Percentiles rank a stretch among this genome's conserved stretches.
phyloP scores from a whole-genome alignment of 2,113 vertebrate genomes.

The Cromileptes altivelis region DNA sequence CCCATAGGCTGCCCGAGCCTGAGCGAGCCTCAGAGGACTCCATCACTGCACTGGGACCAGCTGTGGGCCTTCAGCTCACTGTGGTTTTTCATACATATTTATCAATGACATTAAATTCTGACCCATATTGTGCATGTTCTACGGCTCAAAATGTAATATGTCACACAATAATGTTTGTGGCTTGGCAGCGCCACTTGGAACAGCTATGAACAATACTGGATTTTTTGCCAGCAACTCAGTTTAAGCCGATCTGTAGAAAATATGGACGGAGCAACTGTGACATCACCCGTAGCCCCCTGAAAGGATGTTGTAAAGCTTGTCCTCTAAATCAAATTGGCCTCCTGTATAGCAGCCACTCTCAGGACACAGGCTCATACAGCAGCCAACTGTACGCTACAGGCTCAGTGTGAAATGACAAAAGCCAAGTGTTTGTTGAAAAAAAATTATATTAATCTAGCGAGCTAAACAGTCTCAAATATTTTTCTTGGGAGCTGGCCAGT shows the following conservation, averaged over 20 bases:
- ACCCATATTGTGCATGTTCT: not conserved
- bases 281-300: not conserved
- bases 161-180: not conserved
- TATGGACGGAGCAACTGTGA: not conserved
- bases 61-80: not conserved
- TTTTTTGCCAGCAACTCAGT: not conserved
- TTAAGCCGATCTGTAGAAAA: not conserved
- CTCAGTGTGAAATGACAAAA: not conserved
- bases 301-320: constrained; percentile 1
- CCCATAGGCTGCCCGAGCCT: constrained; percentile 18
- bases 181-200: not conserved
- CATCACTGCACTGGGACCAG: not conserved
- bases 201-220: not conserved
- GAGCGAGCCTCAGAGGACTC: constrained; percentile 12
- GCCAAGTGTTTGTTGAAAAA: not conserved
- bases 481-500: constrained; percentile 6
- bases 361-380: not conserved
- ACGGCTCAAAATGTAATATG: not conserved
- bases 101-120: constrained; percentile 18
- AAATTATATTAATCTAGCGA: not conserved
- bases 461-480: constrained; percentile 3
- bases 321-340: not conserved
- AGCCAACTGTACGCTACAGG: not conserved
- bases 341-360: not conserved
- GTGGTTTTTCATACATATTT: constrained; percentile 14